A percentile compares a stretch with the other conserved stretches of the same genome.
Conservation (phyloP, 2,113 vertebrate species). For the Willisornis vidua region DNA sequence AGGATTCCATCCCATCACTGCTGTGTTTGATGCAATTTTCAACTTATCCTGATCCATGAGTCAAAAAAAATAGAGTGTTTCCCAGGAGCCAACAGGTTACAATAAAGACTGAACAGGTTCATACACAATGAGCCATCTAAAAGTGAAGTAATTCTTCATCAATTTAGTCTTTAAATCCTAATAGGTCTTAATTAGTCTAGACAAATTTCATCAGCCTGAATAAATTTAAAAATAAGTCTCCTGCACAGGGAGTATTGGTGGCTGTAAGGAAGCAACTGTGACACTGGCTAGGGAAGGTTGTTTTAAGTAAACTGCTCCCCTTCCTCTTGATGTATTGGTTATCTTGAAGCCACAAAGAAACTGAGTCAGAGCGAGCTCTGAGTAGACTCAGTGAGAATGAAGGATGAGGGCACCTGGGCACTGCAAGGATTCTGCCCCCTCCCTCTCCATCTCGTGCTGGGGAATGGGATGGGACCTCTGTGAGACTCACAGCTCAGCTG, state of each 20-base stretch:
- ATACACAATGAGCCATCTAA: neutral
- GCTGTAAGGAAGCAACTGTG: neutral
- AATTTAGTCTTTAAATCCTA: neutral
- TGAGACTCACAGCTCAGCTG: neutral
- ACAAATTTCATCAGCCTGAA: neutral
- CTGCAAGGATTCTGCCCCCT: neutral
- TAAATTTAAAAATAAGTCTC: neutral
- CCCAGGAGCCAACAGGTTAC: conserved; percentile 1
- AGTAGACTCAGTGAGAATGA: neutral
- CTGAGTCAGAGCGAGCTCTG: neutral
- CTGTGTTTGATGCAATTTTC: neutral
- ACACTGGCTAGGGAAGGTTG: neutral
- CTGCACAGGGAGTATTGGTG: neutral
- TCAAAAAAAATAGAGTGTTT: neutral
- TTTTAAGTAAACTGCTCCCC: neutral
- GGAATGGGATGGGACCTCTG: neutral
- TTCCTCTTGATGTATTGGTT: neutral
- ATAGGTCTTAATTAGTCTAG: neutral
- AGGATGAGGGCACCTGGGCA: neutral
- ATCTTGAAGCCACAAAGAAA: neutral
- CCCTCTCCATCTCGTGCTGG: neutral
- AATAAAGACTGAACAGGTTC: neutral
- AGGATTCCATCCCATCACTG: neutral
- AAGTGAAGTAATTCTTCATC: neutral
- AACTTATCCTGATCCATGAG: neutral